Conservation (phyloP, 2,113 vertebrate species). For the Girardinichthys multiradiatus region DNA sequence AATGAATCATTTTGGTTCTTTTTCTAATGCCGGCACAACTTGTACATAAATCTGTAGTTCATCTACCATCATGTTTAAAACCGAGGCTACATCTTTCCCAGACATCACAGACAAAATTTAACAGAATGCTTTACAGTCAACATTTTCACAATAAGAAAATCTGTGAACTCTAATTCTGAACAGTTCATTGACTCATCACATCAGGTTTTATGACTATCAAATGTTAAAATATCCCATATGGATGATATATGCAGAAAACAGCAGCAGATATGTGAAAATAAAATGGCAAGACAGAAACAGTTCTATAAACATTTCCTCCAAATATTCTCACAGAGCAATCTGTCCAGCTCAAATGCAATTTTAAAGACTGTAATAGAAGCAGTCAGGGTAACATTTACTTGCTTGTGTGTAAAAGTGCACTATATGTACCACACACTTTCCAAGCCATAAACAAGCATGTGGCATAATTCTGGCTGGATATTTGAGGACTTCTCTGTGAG, state of each 20-base stretch:
- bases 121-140: too few relatives aligned
- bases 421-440: too few relatives aligned
- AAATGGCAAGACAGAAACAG: conserved; percentile 9
- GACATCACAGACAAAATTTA: too few relatives aligned
- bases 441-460: too few relatives aligned
- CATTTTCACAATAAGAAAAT: too few relatives aligned
- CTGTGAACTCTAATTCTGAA: too few relatives aligned
- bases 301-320: conserved; percentile 33
- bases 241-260: conserved; percentile 10
- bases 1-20: not conserved
- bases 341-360: conserved; percentile 32
- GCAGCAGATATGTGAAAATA: conserved; percentile 11
- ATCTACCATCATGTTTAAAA: too few relatives aligned
- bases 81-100: too few relatives aligned
- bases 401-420: not conserved
- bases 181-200: too few relatives aligned
- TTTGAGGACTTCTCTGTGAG: too few relatives aligned
- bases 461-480: too few relatives aligned
- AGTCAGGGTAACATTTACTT: conserved; percentile 2
- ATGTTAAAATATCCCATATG: conserved; percentile 33
- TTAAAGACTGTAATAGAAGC: conserved; percentile 17
- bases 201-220: conserved; percentile 40
- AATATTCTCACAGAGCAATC: conserved; percentile 40
- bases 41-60: too few relatives aligned
- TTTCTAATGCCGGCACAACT: conserved; percentile 20